Evolutionary conservation across 2,888 invertebrate species (phyloP).

Genomic region (Cryptophagus acutangulus): DNA sequence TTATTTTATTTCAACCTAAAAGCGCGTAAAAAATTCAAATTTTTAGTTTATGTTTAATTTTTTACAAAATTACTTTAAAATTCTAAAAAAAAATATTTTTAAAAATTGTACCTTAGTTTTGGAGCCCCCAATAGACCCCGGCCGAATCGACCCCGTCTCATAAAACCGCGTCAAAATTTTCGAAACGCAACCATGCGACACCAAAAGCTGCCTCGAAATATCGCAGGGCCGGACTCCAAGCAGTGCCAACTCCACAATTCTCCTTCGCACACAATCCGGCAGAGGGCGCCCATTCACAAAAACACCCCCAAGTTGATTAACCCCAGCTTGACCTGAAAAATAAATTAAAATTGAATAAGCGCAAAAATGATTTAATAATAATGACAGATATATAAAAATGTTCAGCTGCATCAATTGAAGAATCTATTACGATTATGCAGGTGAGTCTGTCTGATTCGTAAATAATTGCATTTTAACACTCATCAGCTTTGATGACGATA

Average conservation of each 20-base stretch:
- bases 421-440: too few relatives aligned
- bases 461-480: not conserved
- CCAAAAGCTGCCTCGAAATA: constrained; percentile 90
- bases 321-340: constrained; percentile 84
- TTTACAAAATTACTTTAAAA: too few relatives aligned
- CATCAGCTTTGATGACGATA: too few relatives aligned
- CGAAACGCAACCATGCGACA: constrained; percentile 95
- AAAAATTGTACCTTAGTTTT: constrained; percentile 66
- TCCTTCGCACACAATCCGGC: constrained; percentile 87
- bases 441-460: not conserved
- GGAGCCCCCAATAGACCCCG: constrained; percentile 91
- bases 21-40: too few relatives aligned
- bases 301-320: constrained; percentile 94
- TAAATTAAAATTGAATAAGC: constrained; percentile 12
- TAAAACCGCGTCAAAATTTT: constrained; percentile 95
- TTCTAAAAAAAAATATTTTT: too few relatives aligned
- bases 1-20: too few relatives aligned
- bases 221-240: constrained; percentile 95
- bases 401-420: too few relatives aligned
- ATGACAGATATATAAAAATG: too few relatives aligned
- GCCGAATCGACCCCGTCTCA: constrained; percentile 93
- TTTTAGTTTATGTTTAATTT: too few relatives aligned
- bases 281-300: constrained; percentile 97
- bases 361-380: not conserved
- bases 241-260: constrained; percentile 91